phyloP scores from a whole-genome alignment of 2,888 invertebrate species.

The Sinohyriopsis cumingii region DNA sequence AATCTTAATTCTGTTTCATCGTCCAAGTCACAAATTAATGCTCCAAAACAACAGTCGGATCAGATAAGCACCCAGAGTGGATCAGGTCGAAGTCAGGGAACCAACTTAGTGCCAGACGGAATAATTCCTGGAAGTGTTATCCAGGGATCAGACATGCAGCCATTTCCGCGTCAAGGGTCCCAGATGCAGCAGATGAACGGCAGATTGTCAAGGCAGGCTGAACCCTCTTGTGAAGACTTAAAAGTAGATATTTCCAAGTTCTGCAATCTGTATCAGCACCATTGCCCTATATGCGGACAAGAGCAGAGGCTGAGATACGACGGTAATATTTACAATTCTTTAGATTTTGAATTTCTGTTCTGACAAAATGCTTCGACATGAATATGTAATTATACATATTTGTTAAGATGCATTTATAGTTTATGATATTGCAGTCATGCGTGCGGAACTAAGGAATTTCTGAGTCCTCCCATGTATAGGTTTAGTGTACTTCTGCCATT shows the following conservation, averaged over 20 bases:
- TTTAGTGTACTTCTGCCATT: no score
- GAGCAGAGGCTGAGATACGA: slow-evolving; percentile 36
- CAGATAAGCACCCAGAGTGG: neutral
- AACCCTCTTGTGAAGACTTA: slow-evolving; percentile 27
- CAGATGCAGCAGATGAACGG: slow-evolving; percentile 6
- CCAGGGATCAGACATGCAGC: neutral
- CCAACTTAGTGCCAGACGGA: neutral
- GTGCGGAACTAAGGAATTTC: no score
- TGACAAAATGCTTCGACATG: no score
- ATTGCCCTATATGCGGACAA: slow-evolving; percentile 35
- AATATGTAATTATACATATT: no score
- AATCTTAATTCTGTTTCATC: no score
- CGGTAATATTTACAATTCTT: slow-evolving; percentile 15
- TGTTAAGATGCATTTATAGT: no score
- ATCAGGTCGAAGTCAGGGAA: neutral
- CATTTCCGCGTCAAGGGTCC: slow-evolving; percentile 6
- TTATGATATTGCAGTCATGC: no score
- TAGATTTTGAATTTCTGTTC: no score
- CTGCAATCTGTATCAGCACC: slow-evolving; percentile 29
- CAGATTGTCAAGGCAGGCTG: slow-evolving; percentile 21
- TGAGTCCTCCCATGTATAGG: no score
- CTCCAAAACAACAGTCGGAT: neutral
- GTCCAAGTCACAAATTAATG: no score
- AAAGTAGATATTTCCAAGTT: slow-evolving; percentile 25
- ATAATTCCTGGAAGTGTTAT: neutral